Evolutionary conservation across 2,888 invertebrate species (phyloP), one percentile per base, ranked within the genome.

Genomic region (Chrysina gloriosa): DNA sequence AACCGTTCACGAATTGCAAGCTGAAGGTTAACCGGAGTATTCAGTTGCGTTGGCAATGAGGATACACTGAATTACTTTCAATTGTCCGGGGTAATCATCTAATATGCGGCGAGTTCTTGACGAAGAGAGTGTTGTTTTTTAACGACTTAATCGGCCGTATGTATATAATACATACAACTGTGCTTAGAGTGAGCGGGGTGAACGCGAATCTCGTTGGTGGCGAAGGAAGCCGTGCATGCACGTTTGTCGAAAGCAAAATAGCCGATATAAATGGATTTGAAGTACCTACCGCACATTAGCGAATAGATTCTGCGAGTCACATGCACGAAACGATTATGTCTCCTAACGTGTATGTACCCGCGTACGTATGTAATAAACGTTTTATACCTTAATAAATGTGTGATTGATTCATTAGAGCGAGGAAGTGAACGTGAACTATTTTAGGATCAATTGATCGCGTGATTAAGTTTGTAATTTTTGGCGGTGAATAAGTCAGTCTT

Each of bases 21-120:
- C 25, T 61, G 58, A 61, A 61, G 58, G 74, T 75, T 74, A 74
- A 71, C 72, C 70, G 71, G 34, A 56, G 19, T 16, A 19, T 19
- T 6, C 19, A 7, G 14, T 70, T 75, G 16, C 9, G n/a, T 63
- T 65, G 45, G 61, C 54, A 64, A 48, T 39, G 29, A 69, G 67
- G 67, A 70, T 68, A 70, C 54, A 52, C 63, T 47, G 34, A 70
- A 64, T 58, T 68, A 69, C 61, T 54, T 58, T 63, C 65, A 64
- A 70, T 69, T 70, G 63, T 45, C 31, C 29, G 31, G 63, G 54
- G 69, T 54, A 70, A 70, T 66, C 63, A 34, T 58, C 56, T 66
- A 67, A 65, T 67, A 65, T 61, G 58, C 58, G 58, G 42, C 42
- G 16, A 42, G 58, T 42, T 61, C 58, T 45, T 45, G 52, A 31